A percentile compares a stretch with the other conserved stretches of the same genome.
Evolutionary conservation across 2,888 invertebrate species (phyloP).

Genomic region (Drosophila limbata): DNA sequence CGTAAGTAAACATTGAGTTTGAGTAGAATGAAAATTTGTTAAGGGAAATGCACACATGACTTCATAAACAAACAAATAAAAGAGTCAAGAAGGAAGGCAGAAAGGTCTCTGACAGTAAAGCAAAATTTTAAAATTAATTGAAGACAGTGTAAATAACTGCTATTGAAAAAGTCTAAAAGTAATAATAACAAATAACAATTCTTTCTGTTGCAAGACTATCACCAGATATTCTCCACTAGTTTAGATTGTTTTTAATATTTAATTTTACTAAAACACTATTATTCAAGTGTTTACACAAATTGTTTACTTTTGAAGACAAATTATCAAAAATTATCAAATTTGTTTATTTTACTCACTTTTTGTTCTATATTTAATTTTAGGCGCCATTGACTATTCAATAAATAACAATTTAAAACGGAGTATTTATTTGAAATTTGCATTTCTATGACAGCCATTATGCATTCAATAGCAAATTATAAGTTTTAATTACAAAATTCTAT

Average conservation of each 20-base stretch:
- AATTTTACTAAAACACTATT: too few relatives aligned
- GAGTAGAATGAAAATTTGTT: conserved; percentile 3
- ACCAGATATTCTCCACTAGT: not conserved
- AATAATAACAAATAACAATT: not conserved
- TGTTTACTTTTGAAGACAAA: too few relatives aligned
- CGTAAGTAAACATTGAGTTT: conserved; percentile 31
- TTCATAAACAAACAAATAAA: conserved; percentile 31
- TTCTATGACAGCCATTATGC: not conserved
- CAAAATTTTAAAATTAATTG: not conserved
- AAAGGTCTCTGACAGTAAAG: not conserved
- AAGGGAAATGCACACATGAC: conserved; percentile 21
- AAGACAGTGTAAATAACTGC: not conserved
- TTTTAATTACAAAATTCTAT: conserved; percentile 32
- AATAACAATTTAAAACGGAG: not conserved
- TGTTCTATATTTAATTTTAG: not conserved
- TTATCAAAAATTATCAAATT: too few relatives aligned
- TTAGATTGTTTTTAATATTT: too few relatives aligned
- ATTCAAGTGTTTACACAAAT: too few relatives aligned
- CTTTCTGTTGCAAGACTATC: not conserved
- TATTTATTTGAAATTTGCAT: conserved; percentile 16
- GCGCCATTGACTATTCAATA: conserved; percentile 3
- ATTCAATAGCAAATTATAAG: conserved; percentile 13
- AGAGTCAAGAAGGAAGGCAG: not conserved
- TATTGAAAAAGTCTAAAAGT: not conserved
- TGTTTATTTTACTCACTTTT: not conserved